Conservation (phyloP, 2,113 vertebrate species). For the Thunnus maccoyii region DNA sequence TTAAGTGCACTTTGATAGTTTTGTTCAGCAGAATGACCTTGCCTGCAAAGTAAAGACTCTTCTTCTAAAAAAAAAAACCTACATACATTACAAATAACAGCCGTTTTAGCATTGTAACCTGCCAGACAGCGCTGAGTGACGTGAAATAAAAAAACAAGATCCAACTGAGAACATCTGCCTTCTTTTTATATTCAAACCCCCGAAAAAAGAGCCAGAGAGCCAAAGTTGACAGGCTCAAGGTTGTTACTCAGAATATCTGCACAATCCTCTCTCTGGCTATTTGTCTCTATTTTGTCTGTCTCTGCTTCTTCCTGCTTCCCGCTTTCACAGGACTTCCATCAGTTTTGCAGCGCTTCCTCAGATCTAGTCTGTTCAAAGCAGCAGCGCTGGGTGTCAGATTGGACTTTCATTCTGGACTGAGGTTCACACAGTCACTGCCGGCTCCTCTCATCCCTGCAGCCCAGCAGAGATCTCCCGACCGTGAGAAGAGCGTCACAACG, state of each 20-base stretch:
- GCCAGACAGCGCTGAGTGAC: neutral
- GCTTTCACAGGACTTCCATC: conserved; percentile 38
- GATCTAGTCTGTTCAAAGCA: conserved; percentile 56
- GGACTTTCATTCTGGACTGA: conserved; percentile 57
- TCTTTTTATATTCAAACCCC: conserved; percentile 33
- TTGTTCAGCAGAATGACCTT: neutral
- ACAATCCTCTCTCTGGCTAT: conserved; percentile 54
- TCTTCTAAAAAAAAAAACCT: neutral
- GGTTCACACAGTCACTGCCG: conserved; percentile 54
- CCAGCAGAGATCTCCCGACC: conserved; percentile 14
- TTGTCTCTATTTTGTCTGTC: conserved; percentile 55
- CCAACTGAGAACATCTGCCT: conserved; percentile 21
- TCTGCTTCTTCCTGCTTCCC: conserved; percentile 28
- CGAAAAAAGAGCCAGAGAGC: conserved; percentile 10
- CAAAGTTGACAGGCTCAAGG: conserved; percentile 54
- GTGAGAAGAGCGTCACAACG: neutral
- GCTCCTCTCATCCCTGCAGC: conserved; percentile 25
- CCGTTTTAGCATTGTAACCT: conserved; percentile 8
- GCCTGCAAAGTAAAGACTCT: neutral
- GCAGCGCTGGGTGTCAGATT: conserved; percentile 40
- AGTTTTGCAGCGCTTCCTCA: conserved; percentile 39
- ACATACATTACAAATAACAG: neutral
- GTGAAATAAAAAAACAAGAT: conserved; percentile 42
- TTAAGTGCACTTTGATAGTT: conserved; percentile 16
- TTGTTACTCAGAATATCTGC: conserved; percentile 57